A percentile compares a stretch with the other conserved stretches of the same genome.
These are phyloP conservation scores for Periparus ater DNA, from an alignment of 2,797 vertebrate genomes.

Conservation along the genomic window DNA sequence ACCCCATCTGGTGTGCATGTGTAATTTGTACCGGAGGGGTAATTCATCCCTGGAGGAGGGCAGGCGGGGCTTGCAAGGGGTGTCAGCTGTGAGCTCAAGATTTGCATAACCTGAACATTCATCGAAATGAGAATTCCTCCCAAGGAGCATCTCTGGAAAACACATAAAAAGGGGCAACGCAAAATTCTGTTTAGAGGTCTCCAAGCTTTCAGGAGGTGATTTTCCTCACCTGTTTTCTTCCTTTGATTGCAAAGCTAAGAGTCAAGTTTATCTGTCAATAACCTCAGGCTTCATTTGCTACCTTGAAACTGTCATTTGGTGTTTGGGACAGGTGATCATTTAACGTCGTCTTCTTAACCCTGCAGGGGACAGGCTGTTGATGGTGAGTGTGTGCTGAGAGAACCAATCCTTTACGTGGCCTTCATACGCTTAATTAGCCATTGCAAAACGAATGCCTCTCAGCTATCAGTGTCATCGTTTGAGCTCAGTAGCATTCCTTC, in stretches of 20 bases:
- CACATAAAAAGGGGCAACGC: not conserved
- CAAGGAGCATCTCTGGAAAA: conserved; percentile 31
- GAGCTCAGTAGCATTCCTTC: not conserved
- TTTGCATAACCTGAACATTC: conserved; percentile 49
- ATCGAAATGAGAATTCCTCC: conserved; percentile 19
- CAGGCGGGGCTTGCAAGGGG: conserved; percentile 26
- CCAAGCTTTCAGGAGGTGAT: not conserved
- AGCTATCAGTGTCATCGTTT: not conserved
- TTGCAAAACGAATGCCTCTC: not conserved
- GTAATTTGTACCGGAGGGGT: conserved; percentile 63
- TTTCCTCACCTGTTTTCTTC: not conserved
- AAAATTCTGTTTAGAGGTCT: not conserved
- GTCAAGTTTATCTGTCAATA: not conserved
- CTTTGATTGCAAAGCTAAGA: not conserved
- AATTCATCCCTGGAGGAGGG: conserved; percentile 59
- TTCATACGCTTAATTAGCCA: conserved; percentile 29
- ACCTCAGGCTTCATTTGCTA: not conserved
- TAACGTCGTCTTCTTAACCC: not conserved
- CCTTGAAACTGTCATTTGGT: conserved; percentile 23
- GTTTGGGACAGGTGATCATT: conserved; percentile 39
- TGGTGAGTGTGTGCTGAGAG: conserved; percentile 12
- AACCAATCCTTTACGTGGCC: conserved; percentile 1
- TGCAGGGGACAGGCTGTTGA: conserved; percentile 36
- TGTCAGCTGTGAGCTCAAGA: conserved; percentile 52
- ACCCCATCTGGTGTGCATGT: conserved; percentile 63